These are phyloP conservation scores for Pteromalus puparum DNA, from an alignment of 1,140 invertebrate species.

Conservation along the genomic window DNA sequence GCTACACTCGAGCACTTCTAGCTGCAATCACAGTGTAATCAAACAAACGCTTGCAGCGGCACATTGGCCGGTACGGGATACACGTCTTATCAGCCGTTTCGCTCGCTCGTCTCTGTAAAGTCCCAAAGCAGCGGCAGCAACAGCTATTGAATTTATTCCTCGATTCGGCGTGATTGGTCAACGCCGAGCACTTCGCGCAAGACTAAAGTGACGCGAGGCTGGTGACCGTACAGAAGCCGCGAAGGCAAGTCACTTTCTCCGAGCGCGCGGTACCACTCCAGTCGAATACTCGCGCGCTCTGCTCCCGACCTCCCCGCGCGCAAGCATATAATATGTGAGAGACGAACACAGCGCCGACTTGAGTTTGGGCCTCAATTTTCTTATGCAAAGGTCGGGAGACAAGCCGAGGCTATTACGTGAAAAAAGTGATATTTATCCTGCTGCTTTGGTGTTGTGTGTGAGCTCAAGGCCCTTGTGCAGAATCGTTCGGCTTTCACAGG, in stretches of 20 bases:
- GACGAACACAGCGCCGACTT: too few relatives aligned
- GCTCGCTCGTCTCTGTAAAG: background rate
- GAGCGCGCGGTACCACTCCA: background rate
- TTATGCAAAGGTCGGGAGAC: too few relatives aligned
- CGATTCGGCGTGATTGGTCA: background rate
- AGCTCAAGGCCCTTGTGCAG: too few relatives aligned
- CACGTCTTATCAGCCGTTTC: background rate
- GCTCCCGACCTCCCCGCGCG: background rate
- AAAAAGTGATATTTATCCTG: too few relatives aligned
- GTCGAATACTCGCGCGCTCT: background rate
- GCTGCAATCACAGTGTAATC: too few relatives aligned
- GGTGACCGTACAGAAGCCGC: constrained; percentile 48
- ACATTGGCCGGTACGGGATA: background rate
- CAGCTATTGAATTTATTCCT: background rate
- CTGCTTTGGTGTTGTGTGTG: too few relatives aligned
- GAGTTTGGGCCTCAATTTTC: too few relatives aligned
- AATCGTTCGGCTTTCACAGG: too few relatives aligned
- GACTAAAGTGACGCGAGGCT: constrained; percentile 40
- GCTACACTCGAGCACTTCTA: too few relatives aligned
- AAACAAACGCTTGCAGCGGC: too few relatives aligned
- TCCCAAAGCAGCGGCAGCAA: background rate
- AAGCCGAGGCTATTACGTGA: too few relatives aligned
- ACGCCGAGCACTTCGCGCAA: background rate
- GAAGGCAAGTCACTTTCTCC: constrained; percentile 64
- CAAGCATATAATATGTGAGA: background rate